Base-by-base conservation (phyloP, 2,888 invertebrate species). In the Argyresthia goedartella region DNA sequence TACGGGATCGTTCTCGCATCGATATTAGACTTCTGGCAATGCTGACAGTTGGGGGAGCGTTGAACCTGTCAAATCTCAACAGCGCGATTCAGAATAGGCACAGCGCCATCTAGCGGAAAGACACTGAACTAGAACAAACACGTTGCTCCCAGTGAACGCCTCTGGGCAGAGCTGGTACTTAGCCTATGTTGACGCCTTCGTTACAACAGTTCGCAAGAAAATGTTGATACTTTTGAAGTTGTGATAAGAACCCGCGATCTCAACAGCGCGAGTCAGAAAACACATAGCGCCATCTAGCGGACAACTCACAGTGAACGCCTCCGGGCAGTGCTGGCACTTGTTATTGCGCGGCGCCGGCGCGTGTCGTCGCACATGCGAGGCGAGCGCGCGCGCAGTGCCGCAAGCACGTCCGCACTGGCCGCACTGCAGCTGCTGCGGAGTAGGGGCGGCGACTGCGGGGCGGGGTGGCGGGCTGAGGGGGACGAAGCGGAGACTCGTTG, bases 391-490 rank as follows among this genome's bases (percentile, higher is more conserved):
- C 1, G 59, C 51, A 34, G 62, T 61, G 55, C 65, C 60, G 60
- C 71, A 75, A 1, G 55, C 55, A 6, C 67, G 63, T n/a, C 57
- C 50, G 56, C 74, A 73, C 44, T 57, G 50, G n/a, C 53, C 55
- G 57, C 74, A 73, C 6, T 56, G 14, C 54, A 70, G 64, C 36
- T 66, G 54, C 34, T 60, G 59, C 2, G 60, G 57, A 72, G 72
- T 7, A 62, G 59, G 41, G 62, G 57, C 0, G 53, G 33, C 58
- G 73, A 73, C 10, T 63, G 54, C 0, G 54, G 46, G 54, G 73
- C 73, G 46, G 55, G 54, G 58, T 65, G 60, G 36, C 70, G 69
- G 34, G 10, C 1, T 1, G 13, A 49, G 9, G 54, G 51, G 36
- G 50, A 14, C 16, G 51, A 49, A 44, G 54, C 53, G 6, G 52